Evolutionary conservation across 1,140 invertebrate species (phyloP).

Genomic region (Drosophila insularis): DNA sequence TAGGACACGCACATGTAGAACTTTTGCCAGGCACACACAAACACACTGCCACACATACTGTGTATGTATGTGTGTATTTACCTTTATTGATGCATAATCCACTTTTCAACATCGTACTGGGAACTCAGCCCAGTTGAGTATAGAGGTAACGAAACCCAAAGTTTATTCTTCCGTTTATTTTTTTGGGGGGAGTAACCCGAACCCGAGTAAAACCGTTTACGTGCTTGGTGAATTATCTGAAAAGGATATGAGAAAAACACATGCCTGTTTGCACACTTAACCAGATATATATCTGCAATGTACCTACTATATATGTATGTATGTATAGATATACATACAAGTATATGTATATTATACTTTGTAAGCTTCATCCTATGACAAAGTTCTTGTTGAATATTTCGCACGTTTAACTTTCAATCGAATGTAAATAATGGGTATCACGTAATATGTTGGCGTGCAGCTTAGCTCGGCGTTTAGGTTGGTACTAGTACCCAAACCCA

Average conservation of each 20-base stretch:
- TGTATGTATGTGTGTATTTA: conserved; percentile 9
- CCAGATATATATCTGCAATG: conserved; percentile 24
- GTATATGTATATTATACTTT: conserved; percentile 15
- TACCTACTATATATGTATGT: conserved; percentile 29
- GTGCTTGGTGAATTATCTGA: conserved; percentile 44
- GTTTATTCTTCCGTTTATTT: conserved; percentile 69
- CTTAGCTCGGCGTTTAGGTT: not conserved
- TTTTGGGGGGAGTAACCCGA: not conserved
- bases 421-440: conserved; percentile 77
- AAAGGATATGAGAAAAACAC: conserved; percentile 32
- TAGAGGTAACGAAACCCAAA: conserved; percentile 52
- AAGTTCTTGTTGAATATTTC: conserved; percentile 67
- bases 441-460: conserved; percentile 44
- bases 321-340: no score
- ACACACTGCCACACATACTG: conserved; percentile 12
- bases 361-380: conserved; percentile 41
- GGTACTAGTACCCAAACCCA: not conserved
- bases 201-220: conserved; percentile 50
- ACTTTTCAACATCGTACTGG: conserved; percentile 52
- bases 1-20: conserved; percentile 65
- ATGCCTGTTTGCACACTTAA: conserved; percentile 1
- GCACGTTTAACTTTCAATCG: conserved; percentile 78
- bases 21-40: conserved; percentile 39
- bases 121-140: conserved; percentile 36
- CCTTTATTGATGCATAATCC: conserved; percentile 68